Conservation (phyloP, 2,888 invertebrate genomes). For the Phymatocera aterrima region DNA sequence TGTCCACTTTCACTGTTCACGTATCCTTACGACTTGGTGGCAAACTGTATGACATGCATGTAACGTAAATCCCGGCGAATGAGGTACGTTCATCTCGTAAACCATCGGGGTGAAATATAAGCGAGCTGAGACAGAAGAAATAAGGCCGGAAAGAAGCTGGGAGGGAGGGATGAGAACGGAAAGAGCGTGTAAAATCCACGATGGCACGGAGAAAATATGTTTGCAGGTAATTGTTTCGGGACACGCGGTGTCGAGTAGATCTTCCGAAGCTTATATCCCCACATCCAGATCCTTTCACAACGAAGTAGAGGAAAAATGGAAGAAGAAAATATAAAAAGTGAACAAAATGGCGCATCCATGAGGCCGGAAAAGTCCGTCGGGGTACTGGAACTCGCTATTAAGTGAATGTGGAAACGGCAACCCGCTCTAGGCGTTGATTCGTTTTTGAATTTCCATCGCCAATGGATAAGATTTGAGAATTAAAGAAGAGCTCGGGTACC, state of each 20-base stretch:
- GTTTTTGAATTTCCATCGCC: too few species aligned
- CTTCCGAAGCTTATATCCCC: neutral
- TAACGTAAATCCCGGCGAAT: neutral
- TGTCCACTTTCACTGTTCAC: neutral
- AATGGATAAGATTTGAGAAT: too few species aligned
- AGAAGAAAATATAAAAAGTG: too few species aligned
- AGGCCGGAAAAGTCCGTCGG: too few species aligned
- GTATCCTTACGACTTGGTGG: neutral
- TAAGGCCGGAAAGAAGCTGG: neutral
- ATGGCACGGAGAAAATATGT: neutral
- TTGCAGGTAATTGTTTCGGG: constrained; percentile 27
- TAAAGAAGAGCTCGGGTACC: too few species aligned
- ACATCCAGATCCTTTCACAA: neutral
- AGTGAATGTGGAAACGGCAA: too few species aligned
- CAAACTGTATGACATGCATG: neutral
- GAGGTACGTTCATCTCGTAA: constrained; percentile 12
- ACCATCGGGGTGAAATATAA: constrained; percentile 7
- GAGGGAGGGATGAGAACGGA: neutral
- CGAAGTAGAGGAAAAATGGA: neutral
- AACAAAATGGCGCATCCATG: too few species aligned
- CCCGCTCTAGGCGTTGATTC: too few species aligned
- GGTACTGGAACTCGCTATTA: too few species aligned
- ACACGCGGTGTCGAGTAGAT: constrained; percentile 3
- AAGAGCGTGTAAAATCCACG: neutral
- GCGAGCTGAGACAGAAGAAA: too few species aligned